Base-by-base conservation (phyloP, 2,888 invertebrate genomes). In the Sepiola atlantica region DNA sequence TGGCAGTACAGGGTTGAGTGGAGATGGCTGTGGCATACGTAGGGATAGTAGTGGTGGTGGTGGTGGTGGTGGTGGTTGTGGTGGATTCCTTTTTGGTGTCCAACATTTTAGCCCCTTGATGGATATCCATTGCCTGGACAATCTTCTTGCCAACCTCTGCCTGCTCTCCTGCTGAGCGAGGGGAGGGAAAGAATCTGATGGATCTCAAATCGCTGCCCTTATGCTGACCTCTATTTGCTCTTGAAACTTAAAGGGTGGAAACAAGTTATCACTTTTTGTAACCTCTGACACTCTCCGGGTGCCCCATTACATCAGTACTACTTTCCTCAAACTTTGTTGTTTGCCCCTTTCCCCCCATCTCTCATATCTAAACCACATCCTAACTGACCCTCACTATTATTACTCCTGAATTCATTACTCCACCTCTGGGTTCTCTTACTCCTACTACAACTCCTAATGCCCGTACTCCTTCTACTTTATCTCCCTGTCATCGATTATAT, bases 231-330 rank as follows among this genome's bases (percentile, higher is more conserved):
- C 77, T 32, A 77, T 77, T 77, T 77, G 77, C 77, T 77, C 77
- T 77, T 77, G 77, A 77, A 77, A 77, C 77, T 77, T 77, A 14
- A 45, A 77, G 77, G 77, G 77, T 77, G 77, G 77, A 77, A n/a
- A 77, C 77, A 77, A 77, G 77, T 77, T 77, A 77, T 77, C 77
- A 77, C 77, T 77, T 77, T 77, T 77, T 77, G 77, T 77, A n/a
- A 77, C 77, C 77, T 18, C 77, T 77, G 77, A 77, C 77, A 77
- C n/a, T n/a, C 32, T 77, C 32, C 77, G n/a, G 18, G 77, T 77
- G n/a, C n/a, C 77, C n/a, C n/a, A 77, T 77, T 77, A 77, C 77
- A 77, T 77, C 77, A 77, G 77, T 77, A 77, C n/a, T 77, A 77
- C 77, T 77, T 77, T 77, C 77, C 14, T 32, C 77, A 77, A 77